Base-by-base conservation (phyloP, 2,113 vertebrate species). In the Bos indicus region DNA sequence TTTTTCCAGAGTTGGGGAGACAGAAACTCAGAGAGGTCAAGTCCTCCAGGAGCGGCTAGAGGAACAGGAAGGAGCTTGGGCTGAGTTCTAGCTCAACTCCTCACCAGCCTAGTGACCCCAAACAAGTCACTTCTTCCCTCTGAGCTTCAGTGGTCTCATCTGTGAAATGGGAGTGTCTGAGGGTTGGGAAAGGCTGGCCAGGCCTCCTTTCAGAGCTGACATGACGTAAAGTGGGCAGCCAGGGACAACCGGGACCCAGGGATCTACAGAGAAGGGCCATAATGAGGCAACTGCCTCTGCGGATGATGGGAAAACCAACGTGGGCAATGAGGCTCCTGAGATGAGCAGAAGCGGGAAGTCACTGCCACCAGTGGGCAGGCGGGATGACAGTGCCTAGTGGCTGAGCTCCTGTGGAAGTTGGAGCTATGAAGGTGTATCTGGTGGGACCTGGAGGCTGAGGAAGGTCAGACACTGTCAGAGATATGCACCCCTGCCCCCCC, bases 401-500 rank as follows among this genome's bases (percentile, higher is more conserved):
- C n/a, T 40, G 54, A 28, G 59, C 60, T 26, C 26, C 36, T 25
- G n/a, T 28, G 33, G 62, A 83, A 91, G 28, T 0, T 23, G 23
- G 74, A 56, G 81, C 11, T 3, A 5, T 5, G 28, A n/a, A 67
- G 92, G 52, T 82, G 4, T 19, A 7, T 10, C 6, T 6, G 28
- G 28, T 3, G 33, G 67, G 52, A 36, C 11, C n/a, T 36, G 30
- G 74, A 71, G 74, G 28, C 30, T 0, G 1, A 26, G 67, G 71
- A 46, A 8, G 19, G 33, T 19, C 60, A 57, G 78, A 51, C 33
- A 12, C 60, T 74, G 25, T 51, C 23, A 4, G 40, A 46, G 71
- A 23, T 52, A 15, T 0, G 14, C 28, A 23, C 5, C 67, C 36
- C 48, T 0, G 0, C 13, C 51, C 36, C 48, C 6, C 23, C 21